phyloP scores from a whole-genome alignment of 2,888 invertebrate species.

The Stenodera caucasica region DNA sequence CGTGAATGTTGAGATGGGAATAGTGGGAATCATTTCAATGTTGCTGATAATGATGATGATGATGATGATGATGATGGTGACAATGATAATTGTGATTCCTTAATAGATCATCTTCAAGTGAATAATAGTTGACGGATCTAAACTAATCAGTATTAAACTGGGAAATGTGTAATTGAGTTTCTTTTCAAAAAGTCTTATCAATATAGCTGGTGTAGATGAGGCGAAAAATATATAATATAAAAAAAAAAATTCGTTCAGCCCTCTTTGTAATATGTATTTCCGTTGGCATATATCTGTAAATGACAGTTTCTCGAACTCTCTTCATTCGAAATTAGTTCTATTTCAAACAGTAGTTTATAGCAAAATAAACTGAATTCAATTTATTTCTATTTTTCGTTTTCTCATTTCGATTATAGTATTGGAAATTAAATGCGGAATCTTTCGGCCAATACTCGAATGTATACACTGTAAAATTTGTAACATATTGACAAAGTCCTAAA shows the following conservation, averaged over 20 bases:
- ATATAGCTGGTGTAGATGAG: too few relatives aligned
- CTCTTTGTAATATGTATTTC: background rate
- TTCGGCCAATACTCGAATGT: background rate
- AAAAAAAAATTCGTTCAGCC: background rate
- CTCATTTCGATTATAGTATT: too few relatives aligned
- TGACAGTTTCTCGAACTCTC: background rate
- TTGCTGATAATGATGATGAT: background rate
- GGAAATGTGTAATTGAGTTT: too few relatives aligned
- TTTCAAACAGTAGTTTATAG: too few relatives aligned
- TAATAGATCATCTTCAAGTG: background rate
- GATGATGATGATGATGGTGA: background rate
- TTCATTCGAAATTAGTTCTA: background rate
- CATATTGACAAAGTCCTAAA: conserved; percentile 14
- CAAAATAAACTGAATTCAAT: too few relatives aligned
- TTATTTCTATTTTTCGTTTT: too few relatives aligned
- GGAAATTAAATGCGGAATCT: background rate
- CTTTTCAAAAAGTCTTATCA: too few relatives aligned
- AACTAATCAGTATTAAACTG: background rate
- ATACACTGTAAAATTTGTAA: conserved; percentile 14
- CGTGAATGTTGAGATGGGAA: conserved; percentile 36
- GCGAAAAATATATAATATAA: too few relatives aligned
- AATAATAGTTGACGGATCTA: background rate
- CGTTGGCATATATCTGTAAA: background rate
- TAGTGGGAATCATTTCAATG: conserved; percentile 8
- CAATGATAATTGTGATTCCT: background rate